These are phyloP conservation scores for Rissa tridactyla DNA, from an alignment of 2,113 vertebrate species.

Conservation along the genomic window DNA sequence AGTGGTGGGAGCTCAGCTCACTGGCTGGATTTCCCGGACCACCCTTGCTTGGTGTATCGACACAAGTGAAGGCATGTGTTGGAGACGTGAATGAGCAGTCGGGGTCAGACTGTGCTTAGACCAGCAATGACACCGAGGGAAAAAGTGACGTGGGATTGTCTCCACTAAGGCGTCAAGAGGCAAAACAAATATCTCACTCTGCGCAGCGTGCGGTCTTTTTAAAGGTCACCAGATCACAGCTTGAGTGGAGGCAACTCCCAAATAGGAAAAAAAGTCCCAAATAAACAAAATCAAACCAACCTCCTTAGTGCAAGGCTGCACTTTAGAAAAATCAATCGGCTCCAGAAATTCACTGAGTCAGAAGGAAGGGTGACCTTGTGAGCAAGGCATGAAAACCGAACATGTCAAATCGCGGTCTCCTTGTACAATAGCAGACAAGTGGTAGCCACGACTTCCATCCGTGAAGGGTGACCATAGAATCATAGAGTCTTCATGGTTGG, in stretches of 20 bases:
- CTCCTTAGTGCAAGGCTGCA: not conserved
- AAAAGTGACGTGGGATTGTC: not conserved
- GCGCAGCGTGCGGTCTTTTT: rapidly evolving
- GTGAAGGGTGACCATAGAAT: not conserved
- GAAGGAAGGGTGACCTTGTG: conserved; percentile 13
- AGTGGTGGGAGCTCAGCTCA: not conserved
- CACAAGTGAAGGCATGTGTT: not conserved
- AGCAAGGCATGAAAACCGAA: not conserved
- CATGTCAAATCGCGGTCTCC: rapidly evolving
- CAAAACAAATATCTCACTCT: not conserved
- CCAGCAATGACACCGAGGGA: not conserved
- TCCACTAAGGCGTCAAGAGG: not conserved
- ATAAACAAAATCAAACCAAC: not conserved
- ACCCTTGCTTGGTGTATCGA: not conserved
- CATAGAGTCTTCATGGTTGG: too few species aligned
- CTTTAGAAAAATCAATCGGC: conserved; percentile 5
- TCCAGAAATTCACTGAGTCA: conserved; percentile 2
- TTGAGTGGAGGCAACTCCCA: not conserved
- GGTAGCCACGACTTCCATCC: not conserved
- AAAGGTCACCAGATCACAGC: not conserved
- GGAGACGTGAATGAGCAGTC: not conserved
- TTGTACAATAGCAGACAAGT: not conserved
- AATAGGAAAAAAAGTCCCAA: not conserved
- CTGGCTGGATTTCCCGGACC: not conserved
- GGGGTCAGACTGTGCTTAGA: not conserved